Evolutionary conservation across 2,113 vertebrate species (phyloP).

Genomic region (Pelecanus crispus): DNA sequence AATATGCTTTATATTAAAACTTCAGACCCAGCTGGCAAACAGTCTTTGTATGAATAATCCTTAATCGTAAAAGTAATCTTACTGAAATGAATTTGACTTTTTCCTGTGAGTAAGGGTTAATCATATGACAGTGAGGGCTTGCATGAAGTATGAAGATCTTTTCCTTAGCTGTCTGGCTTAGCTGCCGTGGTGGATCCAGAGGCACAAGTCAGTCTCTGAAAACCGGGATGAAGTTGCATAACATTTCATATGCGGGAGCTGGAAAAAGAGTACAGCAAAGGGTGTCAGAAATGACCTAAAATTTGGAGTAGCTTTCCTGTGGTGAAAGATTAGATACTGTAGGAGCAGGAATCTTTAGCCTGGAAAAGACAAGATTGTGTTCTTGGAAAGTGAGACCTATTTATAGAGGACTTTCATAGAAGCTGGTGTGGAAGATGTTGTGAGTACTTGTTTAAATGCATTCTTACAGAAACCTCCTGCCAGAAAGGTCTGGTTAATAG

Average conservation of each 20-base stretch:
- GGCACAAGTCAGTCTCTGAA: background rate
- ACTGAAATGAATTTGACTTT: background rate
- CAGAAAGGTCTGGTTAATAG: background rate
- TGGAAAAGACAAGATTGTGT: background rate
- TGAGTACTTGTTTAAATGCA: background rate
- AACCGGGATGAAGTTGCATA: background rate
- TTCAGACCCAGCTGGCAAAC: slow-evolving; percentile 3
- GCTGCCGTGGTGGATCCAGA: background rate
- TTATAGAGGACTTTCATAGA: background rate
- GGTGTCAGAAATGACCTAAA: background rate
- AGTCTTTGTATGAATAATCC: slow-evolving; percentile 10
- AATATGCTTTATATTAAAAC: background rate
- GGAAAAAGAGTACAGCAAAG: background rate
- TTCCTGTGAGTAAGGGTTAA: slow-evolving; percentile 22
- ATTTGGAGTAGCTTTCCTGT: background rate
- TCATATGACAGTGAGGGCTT: background rate
- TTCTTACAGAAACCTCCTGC: background rate
- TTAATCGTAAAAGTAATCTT: background rate
- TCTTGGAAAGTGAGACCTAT: background rate
- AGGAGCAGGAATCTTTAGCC: background rate
- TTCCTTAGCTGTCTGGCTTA: background rate
- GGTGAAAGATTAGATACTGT: background rate
- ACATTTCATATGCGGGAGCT: fast-evolving
- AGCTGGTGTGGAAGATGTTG: background rate
- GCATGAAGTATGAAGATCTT: background rate